phyloP scores from a whole-genome alignment of 2,888 invertebrate genomes.

The Andricus quercusramuli region DNA sequence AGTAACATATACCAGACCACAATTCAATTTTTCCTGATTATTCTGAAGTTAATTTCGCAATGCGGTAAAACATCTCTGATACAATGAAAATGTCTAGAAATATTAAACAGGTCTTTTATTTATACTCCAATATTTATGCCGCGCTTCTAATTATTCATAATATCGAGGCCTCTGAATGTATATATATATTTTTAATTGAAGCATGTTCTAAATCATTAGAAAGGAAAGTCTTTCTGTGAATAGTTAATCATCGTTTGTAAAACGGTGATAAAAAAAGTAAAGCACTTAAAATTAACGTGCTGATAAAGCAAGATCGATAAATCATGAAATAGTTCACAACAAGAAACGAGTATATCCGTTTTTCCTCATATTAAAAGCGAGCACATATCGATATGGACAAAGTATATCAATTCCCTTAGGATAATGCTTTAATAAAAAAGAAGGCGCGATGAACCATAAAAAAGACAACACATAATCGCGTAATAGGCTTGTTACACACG shows the following conservation, averaged over 20 bases:
- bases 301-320: constrained; percentile 24
- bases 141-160: too few species aligned
- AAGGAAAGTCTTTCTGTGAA: background rate
- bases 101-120: too few species aligned
- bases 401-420: constrained; percentile 15
- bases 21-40: constrained; percentile 15
- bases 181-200: background rate
- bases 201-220: background rate
- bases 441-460: constrained; percentile 55
- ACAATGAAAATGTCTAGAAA: background rate
- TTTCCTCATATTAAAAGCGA: constrained; percentile 12
- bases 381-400: constrained; percentile 30
- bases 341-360: constrained; percentile 14
- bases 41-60: background rate
- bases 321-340: constrained; percentile 1
- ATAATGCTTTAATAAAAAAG: constrained; percentile 54
- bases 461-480: constrained; percentile 66
- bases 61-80: background rate
- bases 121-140: too few species aligned
- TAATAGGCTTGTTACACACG: constrained; percentile 71
- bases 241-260: background rate
- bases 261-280: constrained; percentile 10
- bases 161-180: too few species aligned
- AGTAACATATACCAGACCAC: background rate
- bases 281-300: constrained; percentile 19